These are phyloP conservation scores for Galbula dea DNA, from an alignment of 2,113 vertebrate genomes.

Conservation along the genomic window DNA sequence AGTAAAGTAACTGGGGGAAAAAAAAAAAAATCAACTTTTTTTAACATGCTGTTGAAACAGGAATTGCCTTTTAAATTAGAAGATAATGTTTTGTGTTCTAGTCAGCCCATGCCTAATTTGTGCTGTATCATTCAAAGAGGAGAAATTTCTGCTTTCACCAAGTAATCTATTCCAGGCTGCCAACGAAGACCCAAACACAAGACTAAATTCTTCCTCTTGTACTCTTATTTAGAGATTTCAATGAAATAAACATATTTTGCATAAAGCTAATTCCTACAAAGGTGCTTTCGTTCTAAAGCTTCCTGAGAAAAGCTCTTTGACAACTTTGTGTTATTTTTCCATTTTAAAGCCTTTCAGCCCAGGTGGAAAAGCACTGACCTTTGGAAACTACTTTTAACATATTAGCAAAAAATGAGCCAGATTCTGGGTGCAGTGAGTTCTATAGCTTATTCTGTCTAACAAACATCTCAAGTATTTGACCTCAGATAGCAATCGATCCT, in stretches of 20 bases:
- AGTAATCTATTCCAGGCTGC: constrained; percentile 23
- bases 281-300: neutral
- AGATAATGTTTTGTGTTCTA: constrained; percentile 28
- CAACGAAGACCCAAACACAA: constrained; percentile 40
- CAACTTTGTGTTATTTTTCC: neutral
- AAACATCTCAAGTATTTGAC: neutral
- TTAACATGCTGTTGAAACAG: constrained; percentile 53
- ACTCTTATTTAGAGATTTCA: neutral
- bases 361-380: neutral
- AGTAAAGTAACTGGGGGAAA: constrained; percentile 32
- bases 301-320: neutral
- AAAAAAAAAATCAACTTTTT: constrained; percentile 31
- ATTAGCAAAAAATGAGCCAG: neutral
- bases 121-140: constrained; percentile 41
- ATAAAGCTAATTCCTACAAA: neutral
- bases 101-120: constrained; percentile 53
- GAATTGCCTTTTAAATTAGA: constrained; percentile 45
- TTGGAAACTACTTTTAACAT: neutral
- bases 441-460: neutral
- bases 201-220: constrained; percentile 12
- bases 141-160: constrained; percentile 26
- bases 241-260: neutral
- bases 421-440: neutral
- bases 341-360: neutral
- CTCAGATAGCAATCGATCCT: neutral